These are phyloP conservation scores for Dolomedes plantarius DNA, from an alignment of 2,888 invertebrate species.

Conservation along the genomic window DNA sequence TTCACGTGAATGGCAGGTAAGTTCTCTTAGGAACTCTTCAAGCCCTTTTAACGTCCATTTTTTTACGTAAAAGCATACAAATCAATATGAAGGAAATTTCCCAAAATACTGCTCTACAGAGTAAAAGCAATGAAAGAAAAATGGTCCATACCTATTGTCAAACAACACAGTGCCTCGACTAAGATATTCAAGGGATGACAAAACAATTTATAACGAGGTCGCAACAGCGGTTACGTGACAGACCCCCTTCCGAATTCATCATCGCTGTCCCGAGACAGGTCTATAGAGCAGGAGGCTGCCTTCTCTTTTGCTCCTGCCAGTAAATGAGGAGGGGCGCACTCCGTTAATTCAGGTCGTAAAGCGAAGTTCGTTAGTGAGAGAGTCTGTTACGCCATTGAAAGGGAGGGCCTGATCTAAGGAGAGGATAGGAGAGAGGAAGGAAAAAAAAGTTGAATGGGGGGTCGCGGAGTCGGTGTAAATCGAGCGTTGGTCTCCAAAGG, in stretches of 20 bases:
- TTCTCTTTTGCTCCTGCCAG: neutral
- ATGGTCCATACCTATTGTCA: no score
- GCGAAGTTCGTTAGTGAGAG: neutral
- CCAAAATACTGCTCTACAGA: no score
- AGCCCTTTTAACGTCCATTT: no score
- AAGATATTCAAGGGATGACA: neutral
- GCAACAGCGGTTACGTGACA: neutral
- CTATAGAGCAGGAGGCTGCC: neutral
- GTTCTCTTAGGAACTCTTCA: no score
- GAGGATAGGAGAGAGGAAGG: no score
- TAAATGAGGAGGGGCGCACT: neutral
- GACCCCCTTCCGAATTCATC: slow-evolving; percentile 2
- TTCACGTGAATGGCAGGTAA: no score
- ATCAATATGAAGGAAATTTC: no score
- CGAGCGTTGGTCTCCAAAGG: neutral
- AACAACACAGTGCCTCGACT: no score
- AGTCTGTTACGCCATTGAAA: neutral
- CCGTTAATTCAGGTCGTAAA: neutral
- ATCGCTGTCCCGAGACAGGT: neutral
- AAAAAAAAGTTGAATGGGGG: no score
- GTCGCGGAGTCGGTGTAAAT: slow-evolving; percentile 1
- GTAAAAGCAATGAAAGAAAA: no score
- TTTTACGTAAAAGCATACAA: no score
- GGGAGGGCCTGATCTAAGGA: neutral
- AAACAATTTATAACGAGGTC: neutral